Conservation (phyloP, 1,140 invertebrate genomes). For the Penaeus japonicus region DNA sequence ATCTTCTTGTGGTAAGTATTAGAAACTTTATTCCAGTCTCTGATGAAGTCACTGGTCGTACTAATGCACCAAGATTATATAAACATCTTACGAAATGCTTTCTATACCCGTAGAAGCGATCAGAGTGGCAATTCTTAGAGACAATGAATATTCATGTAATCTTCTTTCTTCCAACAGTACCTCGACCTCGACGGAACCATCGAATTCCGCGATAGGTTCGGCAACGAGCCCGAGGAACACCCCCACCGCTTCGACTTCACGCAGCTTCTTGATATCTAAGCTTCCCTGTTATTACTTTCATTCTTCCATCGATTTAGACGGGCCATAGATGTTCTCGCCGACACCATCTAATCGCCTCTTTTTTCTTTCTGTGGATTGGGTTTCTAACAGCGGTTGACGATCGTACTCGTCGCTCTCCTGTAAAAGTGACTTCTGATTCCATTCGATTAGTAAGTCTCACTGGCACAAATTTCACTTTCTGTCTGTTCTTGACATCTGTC, state of each 20-base stretch:
- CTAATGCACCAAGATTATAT: background rate
- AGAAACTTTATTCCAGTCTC: background rate
- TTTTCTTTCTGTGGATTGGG: background rate
- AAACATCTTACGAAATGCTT: background rate
- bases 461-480: too few relatives aligned
- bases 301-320: background rate
- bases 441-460: too few relatives aligned
- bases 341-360: background rate
- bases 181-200: slow-evolving; percentile 44
- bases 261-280: slow-evolving; percentile 17
- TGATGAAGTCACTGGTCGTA: background rate
- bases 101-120: background rate
- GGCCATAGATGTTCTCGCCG: background rate
- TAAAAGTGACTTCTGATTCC: too few relatives aligned
- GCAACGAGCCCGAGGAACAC: slow-evolving; percentile 48
- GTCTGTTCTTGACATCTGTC: too few relatives aligned
- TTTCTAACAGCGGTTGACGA: too few relatives aligned
- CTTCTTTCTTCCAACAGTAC: slow-evolving; percentile 14
- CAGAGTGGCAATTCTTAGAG: background rate
- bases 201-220: slow-evolving; percentile 46
- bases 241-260: slow-evolving; percentile 35
- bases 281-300: background rate
- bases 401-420: too few relatives aligned
- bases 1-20: slow-evolving; percentile 49
- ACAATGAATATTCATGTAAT: background rate